These are phyloP conservation scores for Ylistrum balloti DNA, from an alignment of 1,140 invertebrate genomes.

Conservation along the genomic window DNA sequence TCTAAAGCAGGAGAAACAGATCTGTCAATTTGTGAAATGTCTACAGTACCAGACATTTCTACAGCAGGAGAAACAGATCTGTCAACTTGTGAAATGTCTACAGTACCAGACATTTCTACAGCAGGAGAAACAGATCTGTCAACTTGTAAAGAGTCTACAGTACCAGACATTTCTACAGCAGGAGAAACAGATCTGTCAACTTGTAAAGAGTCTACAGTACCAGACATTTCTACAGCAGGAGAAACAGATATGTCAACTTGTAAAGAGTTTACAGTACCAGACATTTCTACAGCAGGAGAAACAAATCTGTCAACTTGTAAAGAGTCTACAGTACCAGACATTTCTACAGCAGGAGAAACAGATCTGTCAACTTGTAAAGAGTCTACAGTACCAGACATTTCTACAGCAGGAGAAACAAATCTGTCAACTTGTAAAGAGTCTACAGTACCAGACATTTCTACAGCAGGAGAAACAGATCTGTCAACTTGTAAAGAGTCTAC, in stretches of 20 bases:
- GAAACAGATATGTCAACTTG: too few species aligned
- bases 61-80: too few species aligned
- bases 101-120: too few species aligned
- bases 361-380: not conserved
- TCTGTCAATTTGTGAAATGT: too few species aligned
- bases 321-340: not conserved
- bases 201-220: too few species aligned
- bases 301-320: not conserved
- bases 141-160: too few species aligned
- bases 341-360: not conserved
- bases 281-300: not conserved
- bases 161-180: not conserved
- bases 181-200: not conserved
- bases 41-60: too few species aligned
- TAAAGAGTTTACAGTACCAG: not conserved
- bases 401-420: slow-evolving; percentile 25
- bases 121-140: not conserved
- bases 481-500: not conserved
- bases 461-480: slow-evolving; percentile 11
- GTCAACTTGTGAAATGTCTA: too few species aligned
- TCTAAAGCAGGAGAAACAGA: too few species aligned
- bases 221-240: not conserved
- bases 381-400: not conserved
- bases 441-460: not conserved
- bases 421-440: not conserved